Base-by-base conservation (phyloP, 2,888 invertebrate species). In the Heliconius sara region DNA sequence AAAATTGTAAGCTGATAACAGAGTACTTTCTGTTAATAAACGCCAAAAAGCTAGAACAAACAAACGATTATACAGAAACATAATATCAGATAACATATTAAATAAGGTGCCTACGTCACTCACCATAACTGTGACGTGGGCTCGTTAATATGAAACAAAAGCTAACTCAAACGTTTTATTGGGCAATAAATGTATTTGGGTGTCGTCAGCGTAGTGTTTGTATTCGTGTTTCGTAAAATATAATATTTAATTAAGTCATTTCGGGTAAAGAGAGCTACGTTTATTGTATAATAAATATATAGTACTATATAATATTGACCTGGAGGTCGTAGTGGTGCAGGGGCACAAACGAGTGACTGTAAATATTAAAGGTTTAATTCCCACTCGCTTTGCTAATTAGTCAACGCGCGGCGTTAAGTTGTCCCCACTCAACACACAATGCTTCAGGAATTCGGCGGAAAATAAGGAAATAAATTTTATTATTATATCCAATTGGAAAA, bases 111-210 rank as follows among this genome's bases (percentile, higher is more conserved):
- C 74, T 57, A 77, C 78, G 78, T 72, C 71, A 66, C 72, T 80
- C 73, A 65, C 47, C 52, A 65, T 67, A 60, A 68, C 13, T 30
- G 34, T 74, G 65, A 76, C 68, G 78, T 76, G 60, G 43, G 81
- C 43, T 79, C 80, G 52, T 81, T 76, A 79, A 65, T 68, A 30
- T 73, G 68, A 81, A 80, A 78, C 81, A 81, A 81, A 72, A 78
- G 65, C 78, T 73, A 57, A 76, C 52, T 30, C 78, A 80, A 81
- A 81, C 52, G 67, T 10, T 60, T 60, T 75, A 60, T 71, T 75
- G 68, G 68, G 27, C 39, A 75, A 47, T 47, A 34, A 68, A 71
- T 70, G 39, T 65, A 68, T 60, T 73, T 73, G 22, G 65, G 25
- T 63, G 43, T 39, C 34, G 43, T 39, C 27, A 72, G 16, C 22